phyloP scores from a whole-genome alignment of 2,113 vertebrate species.

The Strix aluco region DNA sequence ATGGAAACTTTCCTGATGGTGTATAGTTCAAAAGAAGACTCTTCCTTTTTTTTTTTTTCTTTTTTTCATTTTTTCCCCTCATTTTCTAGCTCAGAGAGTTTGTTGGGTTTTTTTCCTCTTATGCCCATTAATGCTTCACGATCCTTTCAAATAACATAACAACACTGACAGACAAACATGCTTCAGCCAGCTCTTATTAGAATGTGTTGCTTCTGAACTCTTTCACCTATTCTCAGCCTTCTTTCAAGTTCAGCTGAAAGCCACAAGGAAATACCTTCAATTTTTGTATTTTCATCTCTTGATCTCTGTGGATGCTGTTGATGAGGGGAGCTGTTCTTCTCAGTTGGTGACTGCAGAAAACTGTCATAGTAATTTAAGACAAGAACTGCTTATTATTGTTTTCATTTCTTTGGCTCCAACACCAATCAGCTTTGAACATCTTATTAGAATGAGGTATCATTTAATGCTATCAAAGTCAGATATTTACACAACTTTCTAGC shows the following conservation, averaged over 20 bases:
- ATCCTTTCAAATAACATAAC: background rate
- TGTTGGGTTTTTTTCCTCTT: background rate
- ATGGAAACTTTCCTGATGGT: background rate
- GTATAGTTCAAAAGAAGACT: background rate
- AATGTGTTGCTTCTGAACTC: conserved; percentile 7
- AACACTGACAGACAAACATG: background rate
- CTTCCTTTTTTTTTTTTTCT: background rate
- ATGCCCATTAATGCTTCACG: background rate
- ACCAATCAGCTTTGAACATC: background rate
- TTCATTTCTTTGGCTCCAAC: background rate
- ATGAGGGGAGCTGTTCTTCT: background rate
- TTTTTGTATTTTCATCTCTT: background rate
- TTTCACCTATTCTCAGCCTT: background rate
- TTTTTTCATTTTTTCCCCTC: background rate
- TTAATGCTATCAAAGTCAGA: background rate
- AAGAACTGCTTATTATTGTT: background rate
- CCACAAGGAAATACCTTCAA: background rate
- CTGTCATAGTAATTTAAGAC: background rate
- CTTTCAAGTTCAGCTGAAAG: background rate
- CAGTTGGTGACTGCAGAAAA: background rate
- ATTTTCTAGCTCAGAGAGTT: background rate
- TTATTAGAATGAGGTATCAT: background rate
- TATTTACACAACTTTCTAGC: background rate
- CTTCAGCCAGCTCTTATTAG: conserved; percentile 7
- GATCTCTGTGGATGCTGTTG: background rate